Evolutionary conservation across 2,888 invertebrate genomes (phyloP), one percentile per base, ranked within the genome.

Genomic region (Ectemnius cavifrons): DNA sequence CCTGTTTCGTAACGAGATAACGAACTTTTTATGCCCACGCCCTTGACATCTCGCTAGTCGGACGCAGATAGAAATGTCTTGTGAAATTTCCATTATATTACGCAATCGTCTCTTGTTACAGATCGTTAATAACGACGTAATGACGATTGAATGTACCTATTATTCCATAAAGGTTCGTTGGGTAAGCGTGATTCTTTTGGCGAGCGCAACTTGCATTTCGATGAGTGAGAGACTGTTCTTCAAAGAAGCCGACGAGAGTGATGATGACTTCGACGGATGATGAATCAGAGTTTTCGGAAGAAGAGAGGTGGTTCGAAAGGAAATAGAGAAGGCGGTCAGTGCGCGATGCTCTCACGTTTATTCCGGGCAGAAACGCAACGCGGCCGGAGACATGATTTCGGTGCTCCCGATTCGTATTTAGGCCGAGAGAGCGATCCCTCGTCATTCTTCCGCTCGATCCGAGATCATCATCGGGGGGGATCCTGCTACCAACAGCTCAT

Each of bases 331-430:
- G 37, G 11, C 37, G 72, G 68, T 63, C 66, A 37, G 67, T 67
- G 67, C 73, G 73, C 37, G 37, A 75, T 70, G 73, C 68, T 74
- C 66, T 59, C 71, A 67, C 72, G 73, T 83, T 83, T 83, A 83
- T 85, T 83, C 83, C 75, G 73, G 74, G 75, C 77, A 64, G 73
- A 78, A 72, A 45, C 72, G 63, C 66, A 46, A 18, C 20, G 59
- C 47, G 27, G 63, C 56, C 61, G 73, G 27, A n/a, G 62, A 74
- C 79, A 80, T 75, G 80, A 81, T 77, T 83, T 71, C 78, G 73
- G 67, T 60, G 85, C 75, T 79, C 84, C 79, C 83, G 74, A 80
- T 85, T 85, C 78, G 78, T 77, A 84, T 85, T 86, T 86, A 85
- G 85, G 85, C 78, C 85, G 75, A 64, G 75, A 56, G 62, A 63